phyloP scores from a whole-genome alignment of 1,140 invertebrate genomes.

The Drosophila athabasca region DNA sequence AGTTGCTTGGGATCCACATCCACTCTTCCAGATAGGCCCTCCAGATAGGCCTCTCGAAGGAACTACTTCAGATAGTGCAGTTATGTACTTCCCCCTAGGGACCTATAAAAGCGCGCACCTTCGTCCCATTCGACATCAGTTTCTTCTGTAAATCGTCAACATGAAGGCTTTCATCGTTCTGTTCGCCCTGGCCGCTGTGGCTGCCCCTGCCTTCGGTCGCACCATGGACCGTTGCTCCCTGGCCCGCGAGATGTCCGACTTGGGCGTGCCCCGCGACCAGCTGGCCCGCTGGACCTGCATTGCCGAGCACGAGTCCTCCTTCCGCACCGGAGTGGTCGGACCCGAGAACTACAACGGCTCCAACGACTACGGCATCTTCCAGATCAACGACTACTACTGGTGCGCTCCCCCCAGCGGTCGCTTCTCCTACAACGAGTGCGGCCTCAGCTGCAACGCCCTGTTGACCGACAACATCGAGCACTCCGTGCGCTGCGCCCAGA shows the following conservation, averaged over 20 bases:
- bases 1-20: no score
- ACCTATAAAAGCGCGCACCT: conserved; percentile 17
- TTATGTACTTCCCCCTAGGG: neutral
- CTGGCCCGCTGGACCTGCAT: conserved; percentile 63
- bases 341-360: conserved; percentile 67
- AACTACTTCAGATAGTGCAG: neutral
- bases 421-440: conserved; percentile 64
- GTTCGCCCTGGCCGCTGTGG: conserved; percentile 6
- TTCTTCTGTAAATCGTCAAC: conserved; percentile 1
- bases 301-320: conserved; percentile 65
- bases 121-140: conserved; percentile 5
- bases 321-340: conserved; percentile 52
- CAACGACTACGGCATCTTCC: conserved; percentile 78
- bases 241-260: conserved; percentile 69
- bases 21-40: no score
- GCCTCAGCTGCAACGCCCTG: conserved; percentile 54
- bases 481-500: conserved; percentile 70
- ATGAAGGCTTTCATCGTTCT: conserved; percentile 33
- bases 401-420: conserved; percentile 61
- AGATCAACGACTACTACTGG: conserved; percentile 79
- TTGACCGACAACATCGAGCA: conserved; percentile 65
- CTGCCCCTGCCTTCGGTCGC: conserved; percentile 58
- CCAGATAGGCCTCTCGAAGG: no score
- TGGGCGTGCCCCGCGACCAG: conserved; percentile 68
- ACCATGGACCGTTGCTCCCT: conserved; percentile 77